Evolutionary conservation across 2,888 invertebrate species (phyloP), one percentile per base, ranked within the genome.

Genomic region (Caenorhabditis wallacei): DNA sequence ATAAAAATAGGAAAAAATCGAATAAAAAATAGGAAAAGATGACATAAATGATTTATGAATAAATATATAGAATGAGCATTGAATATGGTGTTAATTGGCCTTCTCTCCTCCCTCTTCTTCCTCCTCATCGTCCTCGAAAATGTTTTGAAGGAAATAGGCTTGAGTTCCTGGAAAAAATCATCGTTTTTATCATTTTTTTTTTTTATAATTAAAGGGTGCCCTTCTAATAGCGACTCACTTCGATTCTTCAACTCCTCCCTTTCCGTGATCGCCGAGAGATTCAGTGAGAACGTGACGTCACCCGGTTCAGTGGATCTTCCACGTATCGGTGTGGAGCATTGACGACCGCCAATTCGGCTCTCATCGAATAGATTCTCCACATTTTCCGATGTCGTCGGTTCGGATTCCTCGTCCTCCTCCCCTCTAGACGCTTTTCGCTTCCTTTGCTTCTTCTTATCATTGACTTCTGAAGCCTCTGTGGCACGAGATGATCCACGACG

Each of bases 241-340:
- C 72, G 71, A 30, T 61, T 64, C 35, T 68, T 72, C 59, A 43
- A 2, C 1, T 63, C 43, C 5, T 75, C 75, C 35, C 54, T 69
- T 54, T 70, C 76, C 22, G 66, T 66, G 30, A 82, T 78, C 0
- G 68, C 78, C 1, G 82, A 82, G 11, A 82, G 2, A 43, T 82
- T 56, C 2, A 71, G 22, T 2, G 46, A 26, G 54, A 82, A 82
- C n/a, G 82, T 82, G n/a, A 82, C 54, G 16, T 81, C 57, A 13
- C 7, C 24, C 2, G 43, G 11, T 37, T 76, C 66, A 0, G 22
- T 35, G 11, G 54, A 51, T 18, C 48, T 37, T 37, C 40, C 35
- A 2, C 18, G n/a, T 11, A 76, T 78, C 30, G 82, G 82, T 24
- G 82, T 82, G 16, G 82, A 82, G 26, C 82, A 82, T 4, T 61